Percentiles rank a stretch among this genome's conserved stretches.
phyloP scores from a whole-genome alignment of 2,113 vertebrate genomes.

The Cyanocitta stelleri region DNA sequence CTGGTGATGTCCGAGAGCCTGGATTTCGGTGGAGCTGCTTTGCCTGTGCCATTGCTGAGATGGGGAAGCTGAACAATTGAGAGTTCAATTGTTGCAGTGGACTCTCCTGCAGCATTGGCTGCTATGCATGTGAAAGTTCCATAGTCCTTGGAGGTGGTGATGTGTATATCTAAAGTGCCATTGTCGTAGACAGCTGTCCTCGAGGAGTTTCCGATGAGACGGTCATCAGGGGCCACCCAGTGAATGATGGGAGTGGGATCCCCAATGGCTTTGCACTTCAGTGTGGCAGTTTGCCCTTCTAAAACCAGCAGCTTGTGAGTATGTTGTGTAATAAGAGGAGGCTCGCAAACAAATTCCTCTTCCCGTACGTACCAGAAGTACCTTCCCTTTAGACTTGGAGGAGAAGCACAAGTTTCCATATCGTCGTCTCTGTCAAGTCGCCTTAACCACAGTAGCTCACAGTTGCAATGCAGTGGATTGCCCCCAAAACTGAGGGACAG shows the following conservation, averaged over 20 bases:
- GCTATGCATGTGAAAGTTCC: slow-evolving; percentile 96
- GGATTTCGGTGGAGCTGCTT: slow-evolving; percentile 84
- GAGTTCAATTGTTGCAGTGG: slow-evolving; percentile 88
- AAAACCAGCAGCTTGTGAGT: slow-evolving; percentile 92
- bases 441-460: slow-evolving; percentile 92
- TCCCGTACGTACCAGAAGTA: slow-evolving; percentile 95
- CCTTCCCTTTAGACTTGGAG: slow-evolving; percentile 85
- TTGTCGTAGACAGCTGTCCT: slow-evolving; percentile 89
- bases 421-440: slow-evolving; percentile 89
- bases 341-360: slow-evolving; percentile 95
- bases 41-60: slow-evolving; percentile 86
- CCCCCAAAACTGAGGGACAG: slow-evolving; percentile 93
- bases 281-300: slow-evolving; percentile 91
- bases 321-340: slow-evolving; percentile 93
- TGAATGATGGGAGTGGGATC: slow-evolving; percentile 93
- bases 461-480: slow-evolving; percentile 95
- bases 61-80: slow-evolving; percentile 95
- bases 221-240: slow-evolving; percentile 93
- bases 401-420: slow-evolving; percentile 97
- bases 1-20: slow-evolving; percentile 94
- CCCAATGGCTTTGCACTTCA: slow-evolving; percentile 95
- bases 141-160: slow-evolving; percentile 94
- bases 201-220: slow-evolving; percentile 89
- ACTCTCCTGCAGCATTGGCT: slow-evolving; percentile 93
- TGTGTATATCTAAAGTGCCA: slow-evolving; percentile 90